Percentiles rank a stretch among this genome's conserved stretches.
Evolutionary conservation across 23 tunicate genomes (phyloP).

Genomic region (Corella eumyota): DNA sequence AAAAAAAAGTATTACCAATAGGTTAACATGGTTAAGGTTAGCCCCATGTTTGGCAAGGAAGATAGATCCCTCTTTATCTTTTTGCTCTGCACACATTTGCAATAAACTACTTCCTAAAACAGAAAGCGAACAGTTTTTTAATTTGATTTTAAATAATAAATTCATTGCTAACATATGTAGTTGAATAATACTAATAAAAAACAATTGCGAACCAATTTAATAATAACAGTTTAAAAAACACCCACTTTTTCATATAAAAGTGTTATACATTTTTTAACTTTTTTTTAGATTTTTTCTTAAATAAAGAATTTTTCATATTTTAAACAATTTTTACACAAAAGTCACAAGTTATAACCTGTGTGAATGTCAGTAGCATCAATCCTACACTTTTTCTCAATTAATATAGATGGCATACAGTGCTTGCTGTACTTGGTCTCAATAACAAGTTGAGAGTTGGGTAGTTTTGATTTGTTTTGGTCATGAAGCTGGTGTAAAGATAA

Average conservation of each 20-base stretch:
- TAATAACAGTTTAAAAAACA: background rate
- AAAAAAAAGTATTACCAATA: conserved; percentile 4
- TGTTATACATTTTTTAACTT: too few relatives aligned
- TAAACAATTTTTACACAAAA: too few relatives aligned
- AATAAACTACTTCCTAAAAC: conserved; percentile 25
- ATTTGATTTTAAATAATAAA: background rate
- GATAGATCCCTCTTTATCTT: conserved; percentile 27
- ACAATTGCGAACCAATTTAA: background rate
- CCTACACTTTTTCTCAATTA: conserved; percentile 30
- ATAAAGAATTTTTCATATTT: too few relatives aligned
- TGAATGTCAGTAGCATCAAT: conserved; percentile 19
- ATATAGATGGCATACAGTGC: conserved; percentile 37
- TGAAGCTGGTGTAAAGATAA: conserved; percentile 25
- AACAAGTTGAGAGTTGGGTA: background rate
- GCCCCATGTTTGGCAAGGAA: conserved; percentile 33
- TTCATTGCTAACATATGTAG: too few relatives aligned
- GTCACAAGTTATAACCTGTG: conserved; percentile 20
- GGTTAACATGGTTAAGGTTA: conserved; percentile 37
- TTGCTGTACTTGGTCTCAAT: conserved; percentile 18
- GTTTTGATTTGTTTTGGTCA: background rate
- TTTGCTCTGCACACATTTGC: conserved; percentile 20
- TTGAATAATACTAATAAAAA: background rate
- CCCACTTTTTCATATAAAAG: too few relatives aligned
- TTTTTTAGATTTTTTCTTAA: background rate
- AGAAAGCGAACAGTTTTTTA: background rate